phyloP scores from a whole-genome alignment of 2,888 invertebrate species.

The Pyralis farinalis region DNA sequence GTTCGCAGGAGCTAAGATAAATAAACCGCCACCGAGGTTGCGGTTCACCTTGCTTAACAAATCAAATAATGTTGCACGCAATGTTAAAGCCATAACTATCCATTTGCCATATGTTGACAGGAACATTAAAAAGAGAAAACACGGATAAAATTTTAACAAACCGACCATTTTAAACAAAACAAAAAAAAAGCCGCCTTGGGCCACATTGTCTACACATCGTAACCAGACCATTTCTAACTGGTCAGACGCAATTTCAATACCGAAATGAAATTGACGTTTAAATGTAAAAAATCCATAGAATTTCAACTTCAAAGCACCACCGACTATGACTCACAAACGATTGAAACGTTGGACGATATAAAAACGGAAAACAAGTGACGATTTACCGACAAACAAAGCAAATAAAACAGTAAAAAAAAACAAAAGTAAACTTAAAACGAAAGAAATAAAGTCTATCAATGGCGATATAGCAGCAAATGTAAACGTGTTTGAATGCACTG shows the following conservation, averaged over 20 bases:
- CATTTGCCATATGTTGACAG: too few relatives aligned
- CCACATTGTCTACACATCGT: constrained; percentile 44
- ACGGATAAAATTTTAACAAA: background rate
- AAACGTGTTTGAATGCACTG: constrained; percentile 28
- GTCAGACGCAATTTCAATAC: constrained; percentile 29
- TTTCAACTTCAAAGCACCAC: constrained; percentile 52
- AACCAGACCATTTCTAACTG: constrained; percentile 28
- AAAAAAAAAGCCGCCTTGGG: constrained; percentile 38
- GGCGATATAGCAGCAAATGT: constrained; percentile 2
- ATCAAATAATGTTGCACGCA: too few relatives aligned
- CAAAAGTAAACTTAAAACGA: constrained; percentile 23
- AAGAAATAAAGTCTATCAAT: constrained; percentile 7
- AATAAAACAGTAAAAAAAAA: constrained; percentile 10
- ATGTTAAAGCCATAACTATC: too few relatives aligned
- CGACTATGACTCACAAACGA: constrained; percentile 61
- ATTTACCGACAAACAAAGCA: constrained; percentile 32
- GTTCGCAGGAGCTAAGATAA: too few relatives aligned
- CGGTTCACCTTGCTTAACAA: too few relatives aligned
- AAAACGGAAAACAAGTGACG: constrained; percentile 52
- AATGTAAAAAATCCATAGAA: constrained; percentile 41
- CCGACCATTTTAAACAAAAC: background rate
- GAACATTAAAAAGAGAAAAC: background rate
- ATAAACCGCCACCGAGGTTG: too few relatives aligned
- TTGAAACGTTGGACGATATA: constrained; percentile 49
- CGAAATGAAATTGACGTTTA: constrained; percentile 50